Base-by-base conservation (phyloP, 1,140 invertebrate species). In the Calycopis cecrops region DNA sequence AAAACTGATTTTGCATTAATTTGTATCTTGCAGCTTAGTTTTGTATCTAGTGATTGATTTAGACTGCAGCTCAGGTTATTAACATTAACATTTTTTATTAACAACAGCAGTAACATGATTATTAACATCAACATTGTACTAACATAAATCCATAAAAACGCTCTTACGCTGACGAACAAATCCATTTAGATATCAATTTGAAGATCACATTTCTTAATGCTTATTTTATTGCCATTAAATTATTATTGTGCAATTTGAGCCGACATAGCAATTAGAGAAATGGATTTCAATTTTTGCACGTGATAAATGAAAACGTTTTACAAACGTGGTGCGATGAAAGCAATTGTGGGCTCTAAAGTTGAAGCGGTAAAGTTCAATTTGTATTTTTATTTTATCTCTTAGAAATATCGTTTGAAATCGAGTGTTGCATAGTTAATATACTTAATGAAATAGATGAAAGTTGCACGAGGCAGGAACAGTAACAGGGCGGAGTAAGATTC, bases 401-500 rank as follows among this genome's bases (percentile, higher is more conserved):
- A 55, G 52, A 50, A 58, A 55, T 57, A 56, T 55, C 47, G 55
- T 54, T 61, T 48, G 49, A 53, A 59, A 51, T 47, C 60, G 52
- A 33, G 48, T 57, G 60, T 60, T 66, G 59, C 55, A 59, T 64
- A 62, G 57, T 60, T 57, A 63, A 65, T 63, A 37, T 35, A 37
- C 55, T 57, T 62, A 67, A 67, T 63, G 55, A 64, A 64, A 59
- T 60, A 60, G 60, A 62, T 59, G 48, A 56, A 68, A 71, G 75
- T 69, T 70, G 68, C 62, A 76, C 55, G 50, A 37, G 21, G 51
- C 52, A 52, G 52, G 63, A 68, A 73, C 63, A 69, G 65, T 55
- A 59, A 59, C 66, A 71, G 70, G 73, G 65, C 68, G 65, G 58
- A 28, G 55, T 69, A 69, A 71, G 73, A 75, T 76, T 75, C 73